Conservation (phyloP, 2,113 vertebrate species). For the Oenanthe melanoleuca region DNA sequence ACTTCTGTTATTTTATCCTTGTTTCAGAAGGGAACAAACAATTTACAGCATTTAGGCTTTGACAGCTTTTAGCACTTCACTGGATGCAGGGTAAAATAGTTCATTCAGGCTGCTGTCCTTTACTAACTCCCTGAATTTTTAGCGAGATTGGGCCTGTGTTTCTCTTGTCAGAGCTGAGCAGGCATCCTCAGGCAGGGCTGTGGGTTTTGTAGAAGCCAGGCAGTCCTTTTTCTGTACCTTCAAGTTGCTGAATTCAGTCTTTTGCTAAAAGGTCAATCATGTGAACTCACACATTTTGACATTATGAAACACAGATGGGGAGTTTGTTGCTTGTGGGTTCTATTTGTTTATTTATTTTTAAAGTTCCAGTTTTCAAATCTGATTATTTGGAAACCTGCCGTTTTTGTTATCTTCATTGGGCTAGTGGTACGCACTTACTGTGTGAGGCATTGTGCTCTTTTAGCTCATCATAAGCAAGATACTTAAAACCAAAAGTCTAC, state of each 20-base stretch:
- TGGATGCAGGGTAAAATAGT: background rate
- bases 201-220: background rate
- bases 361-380: background rate
- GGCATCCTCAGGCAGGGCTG: background rate
- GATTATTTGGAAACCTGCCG: rapidly evolving
- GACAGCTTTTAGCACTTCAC: background rate
- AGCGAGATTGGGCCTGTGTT: background rate
- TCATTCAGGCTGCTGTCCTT: conserved; percentile 3
- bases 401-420: background rate
- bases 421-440: background rate
- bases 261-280: background rate
- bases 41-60: background rate
- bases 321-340: background rate
- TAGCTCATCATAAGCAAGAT: background rate
- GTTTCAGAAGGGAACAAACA: background rate
- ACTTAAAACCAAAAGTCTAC: background rate
- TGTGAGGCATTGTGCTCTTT: background rate
- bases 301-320: background rate
- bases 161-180: background rate
- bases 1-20: background rate
- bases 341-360: background rate
- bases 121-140: background rate
- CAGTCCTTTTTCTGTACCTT: background rate
- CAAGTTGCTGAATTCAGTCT: background rate
- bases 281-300: background rate